Conservation (phyloP, 2,888 invertebrate species). For the Tricholauxania praeusta region DNA sequence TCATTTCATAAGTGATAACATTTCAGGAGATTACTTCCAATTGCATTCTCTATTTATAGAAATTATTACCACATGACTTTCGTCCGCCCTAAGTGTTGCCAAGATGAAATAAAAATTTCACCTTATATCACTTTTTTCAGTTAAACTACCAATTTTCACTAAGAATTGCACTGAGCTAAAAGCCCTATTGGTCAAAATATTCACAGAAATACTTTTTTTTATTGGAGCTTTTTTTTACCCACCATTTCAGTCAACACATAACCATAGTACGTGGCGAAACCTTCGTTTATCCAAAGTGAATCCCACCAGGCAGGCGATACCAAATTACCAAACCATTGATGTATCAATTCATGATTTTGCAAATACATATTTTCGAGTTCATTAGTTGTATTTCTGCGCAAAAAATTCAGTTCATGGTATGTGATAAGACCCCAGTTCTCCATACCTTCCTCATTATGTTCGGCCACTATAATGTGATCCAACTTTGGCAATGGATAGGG, state of each 20-base stretch:
- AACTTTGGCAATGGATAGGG: conserved; percentile 81
- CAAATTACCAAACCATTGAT: conserved; percentile 83
- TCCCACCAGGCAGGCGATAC: conserved; percentile 77
- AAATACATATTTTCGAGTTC: conserved; percentile 61
- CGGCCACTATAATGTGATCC: conserved; percentile 86
- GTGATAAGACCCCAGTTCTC: conserved; percentile 95
- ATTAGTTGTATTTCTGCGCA: conserved; percentile 62
- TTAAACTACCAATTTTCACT: too few relatives aligned
- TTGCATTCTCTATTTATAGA: too few relatives aligned
- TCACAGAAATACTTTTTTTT: too few relatives aligned
- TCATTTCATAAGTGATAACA: too few relatives aligned
- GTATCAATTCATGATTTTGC: conserved; percentile 72
- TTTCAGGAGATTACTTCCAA: too few relatives aligned
- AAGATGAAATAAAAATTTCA: too few relatives aligned
- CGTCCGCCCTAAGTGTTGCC: too few relatives aligned
- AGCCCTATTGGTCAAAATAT: too few relatives aligned
- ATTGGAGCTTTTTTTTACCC: conserved; percentile 29
- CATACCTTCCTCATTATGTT: conserved; percentile 87
- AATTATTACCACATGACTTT: too few relatives aligned
- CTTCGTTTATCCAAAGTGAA: conserved; percentile 78
- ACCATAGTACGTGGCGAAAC: conserved; percentile 70
- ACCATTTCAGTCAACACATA: conserved; percentile 62
- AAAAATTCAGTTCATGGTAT: conserved; percentile 60
- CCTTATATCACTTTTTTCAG: too few relatives aligned
- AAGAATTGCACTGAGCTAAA: too few relatives aligned